Evolutionary conservation across 2,797 vertebrate genomes (phyloP).

Genomic region (Prionace glauca): DNA sequence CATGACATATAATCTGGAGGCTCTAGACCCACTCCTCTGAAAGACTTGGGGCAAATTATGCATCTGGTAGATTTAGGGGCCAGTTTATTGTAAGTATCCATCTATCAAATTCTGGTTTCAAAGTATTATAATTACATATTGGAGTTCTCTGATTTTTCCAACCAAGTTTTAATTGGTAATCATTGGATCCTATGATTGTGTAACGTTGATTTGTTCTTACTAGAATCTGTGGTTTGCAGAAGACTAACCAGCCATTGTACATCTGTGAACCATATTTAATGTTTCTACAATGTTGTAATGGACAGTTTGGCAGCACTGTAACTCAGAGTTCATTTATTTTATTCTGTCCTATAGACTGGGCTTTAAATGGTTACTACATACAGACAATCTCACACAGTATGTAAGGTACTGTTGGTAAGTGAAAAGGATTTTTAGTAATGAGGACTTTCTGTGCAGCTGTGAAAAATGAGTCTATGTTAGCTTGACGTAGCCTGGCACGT

Average conservation of each 20-base stretch:
- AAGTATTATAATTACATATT: background rate
- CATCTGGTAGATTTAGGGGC: background rate
- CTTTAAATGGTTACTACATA: background rate
- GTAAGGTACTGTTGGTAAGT: background rate
- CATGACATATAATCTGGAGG: background rate
- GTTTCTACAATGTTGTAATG: constrained; percentile 12
- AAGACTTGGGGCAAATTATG: background rate
- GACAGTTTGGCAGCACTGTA: background rate
- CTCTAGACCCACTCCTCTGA: too few relatives aligned
- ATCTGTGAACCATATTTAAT: constrained; percentile 30
- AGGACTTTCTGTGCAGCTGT: background rate
- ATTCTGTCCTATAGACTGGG: background rate
- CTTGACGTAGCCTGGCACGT: background rate
- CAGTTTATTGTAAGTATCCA: background rate
- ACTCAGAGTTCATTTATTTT: background rate
- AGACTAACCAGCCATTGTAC: background rate
- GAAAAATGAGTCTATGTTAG: background rate
- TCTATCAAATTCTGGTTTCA: background rate
- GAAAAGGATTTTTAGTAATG: background rate
- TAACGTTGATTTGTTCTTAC: background rate
- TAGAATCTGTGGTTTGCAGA: background rate
- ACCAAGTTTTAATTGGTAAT: background rate
- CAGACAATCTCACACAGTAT: background rate
- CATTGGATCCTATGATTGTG: background rate
- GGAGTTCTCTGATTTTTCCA: background rate